Base-by-base conservation (phyloP, 2,113 vertebrate species). In the Oceanites oceanicus region DNA sequence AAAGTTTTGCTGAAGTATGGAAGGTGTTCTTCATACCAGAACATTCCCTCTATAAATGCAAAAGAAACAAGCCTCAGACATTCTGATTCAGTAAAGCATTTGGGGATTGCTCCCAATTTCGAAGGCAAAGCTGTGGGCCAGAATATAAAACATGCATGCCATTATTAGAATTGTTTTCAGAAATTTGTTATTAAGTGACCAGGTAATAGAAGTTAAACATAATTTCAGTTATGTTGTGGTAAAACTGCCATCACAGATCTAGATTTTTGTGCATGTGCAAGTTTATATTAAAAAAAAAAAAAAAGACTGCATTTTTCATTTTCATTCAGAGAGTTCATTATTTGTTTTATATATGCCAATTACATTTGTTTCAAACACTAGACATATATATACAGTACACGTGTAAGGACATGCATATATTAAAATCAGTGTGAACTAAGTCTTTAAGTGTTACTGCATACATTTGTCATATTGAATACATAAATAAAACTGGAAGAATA, bases 51-150 rank as follows among this genome's bases (percentile, higher is more conserved):
- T 94, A 90, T 86, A 96, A 97, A 97, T 97, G 97, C 95, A 97
- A 96, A 97, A 97, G 97, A 97, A 97, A 98, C 97, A 97, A 98
- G 97, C 95, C 83, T 97, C 96, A 94, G 94, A 90, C 90, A 94
- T 38, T 96, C 56, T 18, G 17, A 59, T 82, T 71, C 53, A 87
- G 34, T 34, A 87, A 90, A 22, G 55, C 49, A 96, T 68, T 79
- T 93, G 44, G 44, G 53, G n/a, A 94, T 29, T 90, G 47, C 32
- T 86, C 55, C 49, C 62, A 88, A 55, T 86, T 77, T 81, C 42
- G 72, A 96, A 83, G 34, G 65, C 75, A 96, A 78, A 85, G 56
- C 59, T 95, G 74, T 38, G 81, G 67, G 77, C 75, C 70, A 50
- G 78, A 95, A 95, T 61, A 81, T 13, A 96, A 95, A 90, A 87